Conservation (phyloP, 2,797 vertebrate genomes). For the Siniperca scherzeri region DNA sequence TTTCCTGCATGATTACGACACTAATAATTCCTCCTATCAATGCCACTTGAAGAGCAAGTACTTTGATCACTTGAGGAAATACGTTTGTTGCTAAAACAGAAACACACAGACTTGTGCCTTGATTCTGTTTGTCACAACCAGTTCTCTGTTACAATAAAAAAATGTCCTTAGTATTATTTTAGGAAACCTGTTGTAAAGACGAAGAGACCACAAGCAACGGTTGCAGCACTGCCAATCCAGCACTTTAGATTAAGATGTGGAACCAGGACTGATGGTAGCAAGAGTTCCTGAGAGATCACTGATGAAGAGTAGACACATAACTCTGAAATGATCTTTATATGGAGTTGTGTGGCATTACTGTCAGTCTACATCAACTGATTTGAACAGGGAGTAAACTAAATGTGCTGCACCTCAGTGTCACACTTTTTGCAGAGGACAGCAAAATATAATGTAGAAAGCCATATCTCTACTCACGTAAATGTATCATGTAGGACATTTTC, state of each 20-base stretch:
- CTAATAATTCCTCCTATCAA: too few species aligned
- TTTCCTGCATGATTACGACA: too few species aligned
- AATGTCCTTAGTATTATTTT: too few species aligned
- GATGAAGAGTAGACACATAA: too few species aligned
- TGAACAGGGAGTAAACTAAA: too few species aligned
- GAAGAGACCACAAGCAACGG: not conserved
- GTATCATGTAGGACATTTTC: conserved; percentile 91
- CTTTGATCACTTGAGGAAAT: too few species aligned
- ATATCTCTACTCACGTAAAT: conserved; percentile 87
- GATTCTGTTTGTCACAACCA: not conserved
- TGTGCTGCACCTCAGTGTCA: not conserved
- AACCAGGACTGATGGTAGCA: not conserved
- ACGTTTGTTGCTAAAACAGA: too few species aligned
- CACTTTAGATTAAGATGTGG: not conserved
- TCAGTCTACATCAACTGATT: not conserved
- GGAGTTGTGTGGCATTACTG: not conserved
- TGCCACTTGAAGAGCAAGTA: too few species aligned
- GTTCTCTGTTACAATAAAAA: not conserved
- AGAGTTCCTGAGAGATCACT: too few species aligned
- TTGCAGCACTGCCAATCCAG: not conserved
- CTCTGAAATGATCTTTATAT: not conserved
- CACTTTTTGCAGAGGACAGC: not conserved
- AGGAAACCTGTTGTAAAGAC: not conserved
- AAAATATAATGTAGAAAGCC: not conserved
- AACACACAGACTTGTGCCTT: too few species aligned